phyloP scores from a whole-genome alignment of 2,113 vertebrate genomes.

The Chelonoidis abingdonii region DNA sequence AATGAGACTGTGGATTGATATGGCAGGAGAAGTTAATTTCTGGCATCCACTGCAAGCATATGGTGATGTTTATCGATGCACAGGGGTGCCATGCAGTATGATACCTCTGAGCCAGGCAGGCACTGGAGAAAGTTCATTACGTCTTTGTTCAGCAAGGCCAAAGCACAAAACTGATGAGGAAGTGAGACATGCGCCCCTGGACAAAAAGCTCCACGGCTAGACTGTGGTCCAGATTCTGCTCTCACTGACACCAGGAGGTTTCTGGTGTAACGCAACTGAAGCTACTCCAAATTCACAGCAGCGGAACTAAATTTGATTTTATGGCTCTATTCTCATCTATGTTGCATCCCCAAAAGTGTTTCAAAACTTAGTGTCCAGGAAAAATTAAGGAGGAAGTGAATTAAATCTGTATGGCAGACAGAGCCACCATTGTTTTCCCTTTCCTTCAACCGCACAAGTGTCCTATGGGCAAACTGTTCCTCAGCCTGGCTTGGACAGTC shows the following conservation, averaged over 20 bases:
- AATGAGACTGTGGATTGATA: not conserved
- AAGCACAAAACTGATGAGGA: not conserved
- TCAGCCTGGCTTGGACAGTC: not conserved
- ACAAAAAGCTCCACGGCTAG: not conserved
- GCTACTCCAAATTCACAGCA: not conserved
- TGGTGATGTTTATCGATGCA: not conserved
- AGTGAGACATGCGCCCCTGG: not conserved
- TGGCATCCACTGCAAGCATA: not conserved
- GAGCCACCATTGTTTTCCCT: not conserved
- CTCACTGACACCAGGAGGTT: not conserved
- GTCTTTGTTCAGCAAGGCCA: not conserved
- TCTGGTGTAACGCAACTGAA: fast-evolving
- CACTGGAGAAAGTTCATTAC: not conserved
- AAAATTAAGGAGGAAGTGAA: not conserved
- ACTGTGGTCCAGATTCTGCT: not conserved
- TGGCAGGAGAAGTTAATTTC: not conserved
- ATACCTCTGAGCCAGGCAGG: not conserved
- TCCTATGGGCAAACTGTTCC: not conserved
- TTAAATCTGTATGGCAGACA: not conserved
- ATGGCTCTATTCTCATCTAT: not conserved
- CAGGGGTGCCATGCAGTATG: not conserved
- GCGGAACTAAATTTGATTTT: not conserved
- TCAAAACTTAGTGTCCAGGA: not conserved
- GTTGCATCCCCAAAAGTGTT: not conserved
- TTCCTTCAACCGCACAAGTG: not conserved